These are phyloP conservation scores for Smutsia gigantea DNA, from an alignment of 2,797 vertebrate genomes.

Conservation along the genomic window DNA sequence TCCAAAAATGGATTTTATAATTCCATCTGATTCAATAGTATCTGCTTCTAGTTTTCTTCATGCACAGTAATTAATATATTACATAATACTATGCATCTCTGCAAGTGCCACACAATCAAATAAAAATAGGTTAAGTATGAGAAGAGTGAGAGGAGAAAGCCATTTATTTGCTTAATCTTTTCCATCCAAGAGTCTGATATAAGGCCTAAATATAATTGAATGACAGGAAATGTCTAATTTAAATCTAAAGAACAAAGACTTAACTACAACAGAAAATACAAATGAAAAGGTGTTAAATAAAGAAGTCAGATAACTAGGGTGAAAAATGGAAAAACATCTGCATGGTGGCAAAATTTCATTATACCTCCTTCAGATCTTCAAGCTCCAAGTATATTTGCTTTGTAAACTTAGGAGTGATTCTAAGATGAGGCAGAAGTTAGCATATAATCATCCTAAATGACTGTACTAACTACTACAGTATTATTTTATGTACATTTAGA, in stretches of 20 bases:
- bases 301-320: not conserved
- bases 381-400: not conserved
- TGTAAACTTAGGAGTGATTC: not conserved
- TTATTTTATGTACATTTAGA: not conserved
- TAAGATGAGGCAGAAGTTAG: not conserved
- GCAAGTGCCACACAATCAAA: not conserved
- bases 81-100: not conserved
- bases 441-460: not conserved
- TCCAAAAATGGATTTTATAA: not conserved
- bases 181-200: not conserved
- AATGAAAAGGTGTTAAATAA: not conserved
- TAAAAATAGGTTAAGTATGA: conserved; percentile 10
- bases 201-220: not conserved
- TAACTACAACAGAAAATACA: not conserved
- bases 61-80: conserved; percentile 25
- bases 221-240: not conserved
- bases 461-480: not conserved
- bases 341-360: not conserved
- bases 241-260: not conserved
- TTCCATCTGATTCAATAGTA: not conserved
- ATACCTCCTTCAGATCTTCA: not conserved
- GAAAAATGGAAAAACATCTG: not conserved
- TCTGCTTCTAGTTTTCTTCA: conserved; percentile 49
- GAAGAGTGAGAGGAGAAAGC: not conserved
- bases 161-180: not conserved